Conservation (phyloP, 2,113 vertebrate genomes). For the Peromyscus maniculatus region DNA sequence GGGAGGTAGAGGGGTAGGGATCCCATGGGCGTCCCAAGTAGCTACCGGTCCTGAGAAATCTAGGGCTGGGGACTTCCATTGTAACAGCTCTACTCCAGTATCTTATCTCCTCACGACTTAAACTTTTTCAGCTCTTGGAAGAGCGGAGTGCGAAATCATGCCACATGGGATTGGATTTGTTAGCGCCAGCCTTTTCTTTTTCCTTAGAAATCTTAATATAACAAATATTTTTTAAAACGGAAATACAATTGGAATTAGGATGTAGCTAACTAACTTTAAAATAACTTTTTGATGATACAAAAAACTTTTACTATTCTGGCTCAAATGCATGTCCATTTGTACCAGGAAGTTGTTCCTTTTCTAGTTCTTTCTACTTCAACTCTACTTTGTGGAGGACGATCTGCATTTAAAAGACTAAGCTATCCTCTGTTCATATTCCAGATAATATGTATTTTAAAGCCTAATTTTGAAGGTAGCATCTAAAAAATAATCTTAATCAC, state of each 20-base stretch:
- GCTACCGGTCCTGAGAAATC: slow-evolving; percentile 71
- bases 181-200: neutral
- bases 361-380: slow-evolving; percentile 46
- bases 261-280: slow-evolving; percentile 49
- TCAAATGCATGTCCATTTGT: slow-evolving; percentile 74
- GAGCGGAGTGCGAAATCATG: slow-evolving; percentile 53
- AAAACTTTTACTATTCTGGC: slow-evolving; percentile 74
- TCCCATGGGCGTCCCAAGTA: slow-evolving; percentile 79
- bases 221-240: neutral
- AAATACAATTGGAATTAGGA: slow-evolving; percentile 4
- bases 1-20: slow-evolving; percentile 55
- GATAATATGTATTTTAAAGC: slow-evolving; percentile 22
- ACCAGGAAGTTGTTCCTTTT: slow-evolving; percentile 68
- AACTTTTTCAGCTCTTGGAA: neutral
- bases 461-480: slow-evolving; percentile 35
- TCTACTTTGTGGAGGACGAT: neutral
- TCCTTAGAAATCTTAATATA: slow-evolving; percentile 16
- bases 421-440: neutral
- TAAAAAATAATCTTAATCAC: slow-evolving; percentile 15
- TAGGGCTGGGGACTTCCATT: slow-evolving; percentile 64
- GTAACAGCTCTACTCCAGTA: neutral
- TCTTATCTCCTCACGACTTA: neutral
- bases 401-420: slow-evolving; percentile 35
- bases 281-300: slow-evolving; percentile 67
- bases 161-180: neutral